Evolutionary conservation across 2,888 invertebrate species (phyloP), one percentile per base, ranked within the genome.

Genomic region (Brachycybe producta): DNA sequence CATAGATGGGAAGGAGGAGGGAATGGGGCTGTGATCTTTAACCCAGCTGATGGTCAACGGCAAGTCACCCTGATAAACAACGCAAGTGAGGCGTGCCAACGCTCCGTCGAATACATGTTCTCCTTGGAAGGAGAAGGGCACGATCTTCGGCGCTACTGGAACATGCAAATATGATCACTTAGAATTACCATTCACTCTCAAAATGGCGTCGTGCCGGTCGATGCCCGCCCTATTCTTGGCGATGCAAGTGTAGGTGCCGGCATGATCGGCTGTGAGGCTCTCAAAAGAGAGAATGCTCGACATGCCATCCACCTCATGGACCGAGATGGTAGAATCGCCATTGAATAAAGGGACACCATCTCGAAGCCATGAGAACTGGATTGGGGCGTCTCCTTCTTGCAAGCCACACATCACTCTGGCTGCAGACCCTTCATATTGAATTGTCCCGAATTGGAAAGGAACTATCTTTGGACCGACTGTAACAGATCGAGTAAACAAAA

Each of bases 401-500:
- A 82, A 80, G 67, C 81, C 80, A 73, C 83, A 83, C 67, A 82
- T 79, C 67, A 81, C 79, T 69, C 81, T 77, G 61, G 82, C 82
- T 68, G 82, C 77, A 79, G 80, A 80, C 71, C 81, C 81, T 73
- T 82, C 81, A 68, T 79, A 78, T 67, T 82, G 77, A 69, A 80
- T 80, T 72, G 81, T 82, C 78, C 80, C 80, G 74, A 82, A 82
- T 74, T 75, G 77, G 77, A 83, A 82, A 72, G 82, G 80, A 76
- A 81, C 81, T 76, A 83, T 82, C 74, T 79, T 80, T 72, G 82
- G 82, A 72, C 82, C 82, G 76, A 52, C 54, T 54, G 79, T 82
- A 82, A 36, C 26, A 30, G 36, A n/a, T n/a, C 19, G 7, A 19
- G 15, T 19, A 36, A 36, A 36, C 15, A n/a, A 8, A 36, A 36